Base-by-base conservation (phyloP, 2,888 invertebrate species). In the Lottia gigantea region DNA sequence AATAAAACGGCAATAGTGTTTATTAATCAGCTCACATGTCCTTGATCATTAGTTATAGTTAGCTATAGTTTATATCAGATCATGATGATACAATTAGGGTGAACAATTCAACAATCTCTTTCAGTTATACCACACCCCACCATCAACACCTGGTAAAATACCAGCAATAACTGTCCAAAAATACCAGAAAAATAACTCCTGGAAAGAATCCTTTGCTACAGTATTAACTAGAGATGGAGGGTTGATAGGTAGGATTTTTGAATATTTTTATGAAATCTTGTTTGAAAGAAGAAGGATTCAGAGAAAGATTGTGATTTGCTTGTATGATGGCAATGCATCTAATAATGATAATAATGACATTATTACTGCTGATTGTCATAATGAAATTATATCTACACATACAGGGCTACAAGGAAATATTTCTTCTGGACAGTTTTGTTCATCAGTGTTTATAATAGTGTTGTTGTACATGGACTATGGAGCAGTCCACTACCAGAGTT, bases 111-210 rank as follows among this genome's bases (percentile, higher is more conserved):
- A 31, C 6, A 31, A 31, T 31, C 31, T 31, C 6, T 66, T 75
- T 4, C 73, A 85, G 85, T 66, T 84, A 65, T 85, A 82, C 68
- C 82, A 82, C 67, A 80, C 79, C 0, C 84, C 85, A 15, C 85
- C 85, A 0, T 76, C 79, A 49, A 69, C 79, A 1, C 69, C 71
- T 7, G 76, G 78, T 62, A 71, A 74, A n/a, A 61, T 85, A 55
- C 65, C 77, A 23, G 26, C 73, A 7, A 61, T 64, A 14, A 14
- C 55, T 14, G 72, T 78, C 25, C 64, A 71, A 16, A 67, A 49
- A 23, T 74, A 75, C 26, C 68, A 65, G 2, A 68, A 26, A 45
- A 71, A 75, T 26, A 15, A 31, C 1, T 46, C 62, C 8, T 78
- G 74, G 73, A 66, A 70, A 1, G 62, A 73, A 7, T 62, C 68